Conservation (phyloP, 2,888 invertebrate species). For the Hirtodrosophila alboralis region DNA sequence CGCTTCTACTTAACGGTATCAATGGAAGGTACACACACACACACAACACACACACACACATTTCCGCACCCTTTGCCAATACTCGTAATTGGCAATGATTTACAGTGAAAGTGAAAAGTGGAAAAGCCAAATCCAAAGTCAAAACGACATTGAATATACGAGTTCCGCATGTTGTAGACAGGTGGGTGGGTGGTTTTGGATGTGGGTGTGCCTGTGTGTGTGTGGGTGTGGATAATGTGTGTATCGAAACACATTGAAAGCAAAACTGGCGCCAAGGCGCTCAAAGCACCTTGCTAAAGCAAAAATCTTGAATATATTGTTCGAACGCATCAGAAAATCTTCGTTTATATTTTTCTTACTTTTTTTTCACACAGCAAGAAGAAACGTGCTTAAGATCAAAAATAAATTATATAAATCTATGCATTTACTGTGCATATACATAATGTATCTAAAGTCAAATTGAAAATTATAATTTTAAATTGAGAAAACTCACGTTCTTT, state of each 20-base stretch:
- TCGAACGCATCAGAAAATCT: neutral
- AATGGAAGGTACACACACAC: constrained; percentile 29
- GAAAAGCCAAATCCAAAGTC: constrained; percentile 27
- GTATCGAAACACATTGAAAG: too few species aligned
- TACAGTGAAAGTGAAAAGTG: constrained; percentile 39
- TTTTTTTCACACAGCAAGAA: constrained; percentile 20
- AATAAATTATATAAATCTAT: neutral
- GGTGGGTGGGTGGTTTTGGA: constrained; percentile 23
- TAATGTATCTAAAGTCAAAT: neutral
- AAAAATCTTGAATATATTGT: constrained; percentile 16
- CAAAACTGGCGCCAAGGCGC: constrained; percentile 48
- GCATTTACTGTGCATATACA: too few species aligned
- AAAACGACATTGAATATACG: constrained; percentile 57
- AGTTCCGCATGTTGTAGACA: constrained; percentile 41
- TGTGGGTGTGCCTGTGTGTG: constrained; percentile 1
- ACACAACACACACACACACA: constrained; percentile 1
- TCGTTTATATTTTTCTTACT: neutral
- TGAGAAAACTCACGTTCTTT: neutral
- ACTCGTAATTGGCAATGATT: constrained; percentile 66
- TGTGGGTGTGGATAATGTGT: constrained; percentile 9
- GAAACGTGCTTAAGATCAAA: neutral
- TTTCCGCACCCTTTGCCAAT: constrained; percentile 52
- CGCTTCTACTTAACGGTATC: constrained; percentile 20
- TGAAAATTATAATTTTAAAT: neutral
- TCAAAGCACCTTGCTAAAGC: constrained; percentile 42